Conservation (phyloP, 1,140 invertebrate genomes). For the Elymnias hypermnestra region DNA sequence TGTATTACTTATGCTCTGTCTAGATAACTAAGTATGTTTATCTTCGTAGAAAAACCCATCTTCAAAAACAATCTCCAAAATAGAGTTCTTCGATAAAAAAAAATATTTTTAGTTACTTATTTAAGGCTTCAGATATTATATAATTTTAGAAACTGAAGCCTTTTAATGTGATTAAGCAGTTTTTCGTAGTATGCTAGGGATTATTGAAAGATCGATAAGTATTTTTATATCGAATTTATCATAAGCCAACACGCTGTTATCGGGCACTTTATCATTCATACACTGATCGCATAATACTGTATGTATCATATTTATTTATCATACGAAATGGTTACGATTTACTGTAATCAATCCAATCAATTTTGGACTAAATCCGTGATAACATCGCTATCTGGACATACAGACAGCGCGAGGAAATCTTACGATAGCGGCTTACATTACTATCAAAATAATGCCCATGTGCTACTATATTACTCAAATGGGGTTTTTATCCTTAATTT, state of each 20-base stretch:
- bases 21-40: not conserved
- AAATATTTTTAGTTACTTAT: too few species aligned
- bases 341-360: conserved; percentile 46
- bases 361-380: conserved; percentile 26
- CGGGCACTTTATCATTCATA: conserved; percentile 19
- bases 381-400: conserved; percentile 21
- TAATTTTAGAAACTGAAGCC: too few species aligned
- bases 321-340: conserved; percentile 34
- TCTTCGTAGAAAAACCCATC: too few species aligned
- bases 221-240: conserved; percentile 17
- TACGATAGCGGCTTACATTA: conserved; percentile 13
- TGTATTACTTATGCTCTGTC: too few species aligned
- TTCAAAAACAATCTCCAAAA: too few species aligned
- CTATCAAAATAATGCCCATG: conserved; percentile 11
- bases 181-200: conserved; percentile 3
- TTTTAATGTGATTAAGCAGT: conserved; percentile 1
- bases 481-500: not conserved
- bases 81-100: too few species aligned
- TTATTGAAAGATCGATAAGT: conserved; percentile 9
- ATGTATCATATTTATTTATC: conserved; percentile 35
- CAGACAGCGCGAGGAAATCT: conserved; percentile 16
- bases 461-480: conserved; percentile 12
- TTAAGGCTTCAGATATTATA: too few species aligned
- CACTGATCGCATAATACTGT: conserved; percentile 22
- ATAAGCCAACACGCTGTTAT: conserved; percentile 20